A percentile compares a stretch with the other conserved stretches of the same genome.
Evolutionary conservation across 2,797 vertebrate genomes (phyloP).

Genomic region (Pseudochromis fuscus): DNA sequence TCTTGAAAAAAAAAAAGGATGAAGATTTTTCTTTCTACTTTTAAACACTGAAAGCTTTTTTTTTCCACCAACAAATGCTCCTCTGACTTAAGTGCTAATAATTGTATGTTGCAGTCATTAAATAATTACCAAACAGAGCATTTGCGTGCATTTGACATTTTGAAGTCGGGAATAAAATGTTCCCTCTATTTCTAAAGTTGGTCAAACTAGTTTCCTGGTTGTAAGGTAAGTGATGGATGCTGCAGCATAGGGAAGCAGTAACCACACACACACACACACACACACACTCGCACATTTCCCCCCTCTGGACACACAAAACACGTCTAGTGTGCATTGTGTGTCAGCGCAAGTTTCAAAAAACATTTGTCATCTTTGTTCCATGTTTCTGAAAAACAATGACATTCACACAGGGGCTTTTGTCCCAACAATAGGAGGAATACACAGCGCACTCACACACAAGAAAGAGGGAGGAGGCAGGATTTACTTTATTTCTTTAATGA

Average conservation of each 20-base stretch:
- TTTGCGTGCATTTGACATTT: slow-evolving; percentile 21
- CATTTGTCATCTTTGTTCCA: slow-evolving; percentile 73
- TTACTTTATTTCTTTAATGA: slow-evolving; percentile 30
- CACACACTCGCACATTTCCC: slow-evolving; percentile 1
- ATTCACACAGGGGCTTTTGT: slow-evolving; percentile 20
- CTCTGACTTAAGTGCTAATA: not conserved
- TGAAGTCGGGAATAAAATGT: slow-evolving; percentile 9
- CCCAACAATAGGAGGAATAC: slow-evolving; percentile 31
- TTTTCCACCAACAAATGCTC: not conserved
- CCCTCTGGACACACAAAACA: slow-evolving; percentile 46
- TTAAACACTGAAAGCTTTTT: no score
- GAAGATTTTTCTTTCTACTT: no score
- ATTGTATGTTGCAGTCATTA: slow-evolving; percentile 1
- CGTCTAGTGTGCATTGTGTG: slow-evolving; percentile 53
- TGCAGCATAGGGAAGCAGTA: no score
- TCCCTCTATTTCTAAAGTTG: slow-evolving; percentile 13
- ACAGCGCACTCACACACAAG: slow-evolving; percentile 17
- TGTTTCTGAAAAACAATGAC: slow-evolving; percentile 54
- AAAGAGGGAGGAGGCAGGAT: not conserved
- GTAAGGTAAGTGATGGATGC: slow-evolving; percentile 21
- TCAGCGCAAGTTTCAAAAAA: slow-evolving; percentile 62
- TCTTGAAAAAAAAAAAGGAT: not conserved
- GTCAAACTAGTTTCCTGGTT: slow-evolving; percentile 11
- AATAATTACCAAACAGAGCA: no score
- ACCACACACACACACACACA: no score